A percentile compares a stretch with the other conserved stretches of the same genome.
Evolutionary conservation across 2,113 vertebrate species (phyloP).

Genomic region (Falco punctatus): DNA sequence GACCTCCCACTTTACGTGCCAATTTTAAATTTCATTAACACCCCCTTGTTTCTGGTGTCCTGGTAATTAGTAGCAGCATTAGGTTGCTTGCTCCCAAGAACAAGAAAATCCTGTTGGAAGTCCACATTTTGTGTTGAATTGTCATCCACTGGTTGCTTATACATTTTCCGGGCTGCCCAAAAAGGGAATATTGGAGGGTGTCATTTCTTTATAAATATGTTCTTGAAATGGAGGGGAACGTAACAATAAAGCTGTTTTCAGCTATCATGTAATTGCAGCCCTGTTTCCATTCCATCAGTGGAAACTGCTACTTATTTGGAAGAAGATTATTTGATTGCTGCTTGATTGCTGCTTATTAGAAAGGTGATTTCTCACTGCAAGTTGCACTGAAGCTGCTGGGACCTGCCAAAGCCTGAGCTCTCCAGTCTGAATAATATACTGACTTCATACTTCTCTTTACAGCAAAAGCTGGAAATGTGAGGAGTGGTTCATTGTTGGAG

Average conservation of each 20-base stretch:
- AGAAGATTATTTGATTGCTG: neutral
- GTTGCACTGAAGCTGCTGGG: neutral
- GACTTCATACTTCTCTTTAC: neutral
- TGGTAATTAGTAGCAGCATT: neutral
- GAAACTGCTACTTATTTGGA: conserved; percentile 5
- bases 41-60: neutral
- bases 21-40: neutral
- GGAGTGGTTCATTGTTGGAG: neutral
- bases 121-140: neutral
- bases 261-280: neutral
- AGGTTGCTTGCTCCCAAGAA: neutral
- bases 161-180: neutral
- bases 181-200: neutral
- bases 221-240: neutral
- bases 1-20: neutral
- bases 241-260: neutral
- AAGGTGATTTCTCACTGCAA: neutral
- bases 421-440: neutral
- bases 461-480: neutral
- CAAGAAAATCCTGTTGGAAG: conserved; percentile 17
- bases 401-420: neutral
- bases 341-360: neutral
- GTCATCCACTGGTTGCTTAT: neutral
- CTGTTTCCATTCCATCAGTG: neutral
- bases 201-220: neutral